Base-by-base conservation (phyloP, 2,888 invertebrate genomes). In the Stenurella melanura region DNA sequence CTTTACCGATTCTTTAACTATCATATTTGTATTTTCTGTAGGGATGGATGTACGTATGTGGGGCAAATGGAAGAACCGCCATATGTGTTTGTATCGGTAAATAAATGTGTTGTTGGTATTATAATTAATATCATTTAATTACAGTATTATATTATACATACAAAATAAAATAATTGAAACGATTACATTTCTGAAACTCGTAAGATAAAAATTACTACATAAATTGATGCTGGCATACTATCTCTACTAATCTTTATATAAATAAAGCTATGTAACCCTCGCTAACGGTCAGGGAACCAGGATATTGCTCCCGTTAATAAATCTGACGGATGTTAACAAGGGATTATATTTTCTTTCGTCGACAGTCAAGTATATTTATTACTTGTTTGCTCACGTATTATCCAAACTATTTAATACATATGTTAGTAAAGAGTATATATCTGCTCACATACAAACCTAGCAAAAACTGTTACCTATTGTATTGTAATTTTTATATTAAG, bases 311-410 rank as follows among this genome's bases (percentile, higher is more conserved):
- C 30, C 15, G 57, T 30, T 50, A 56, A 50, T 38, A 71, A 71
- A 71, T 71, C 71, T 26, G 71, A 71, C 71, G 57, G 42, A 61
- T 71, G 60, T 71, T 71, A 71, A 71, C 71, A 71, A 50, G 61
- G 71, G 69, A 69, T 69, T 69, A 69, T 26, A 61, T 60, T 71
- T 71, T 71, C 71, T 71, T 71, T 21, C 60, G 60, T 12, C 61
- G 26, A 42, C 61, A 71, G 71, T 71, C 71, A 71, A 71, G 71
- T 71, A 71, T 71, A 71, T 71, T 71, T 71, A 71, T 71, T 61
- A 50, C 71, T 42, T 71, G 71, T 71, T 71, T 71, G 71, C 61
- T 71, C 50, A 42, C 6, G 50, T 26, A 71, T 71, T 71, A 42
- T 61, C 12, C n/a, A 3, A n/a, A 61, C 50, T 60, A 71, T 60